Percentiles rank a stretch among this genome's conserved stretches.
These are phyloP conservation scores for Dryomyza anilis DNA, from an alignment of 2,888 invertebrate genomes.

Conservation along the genomic window DNA sequence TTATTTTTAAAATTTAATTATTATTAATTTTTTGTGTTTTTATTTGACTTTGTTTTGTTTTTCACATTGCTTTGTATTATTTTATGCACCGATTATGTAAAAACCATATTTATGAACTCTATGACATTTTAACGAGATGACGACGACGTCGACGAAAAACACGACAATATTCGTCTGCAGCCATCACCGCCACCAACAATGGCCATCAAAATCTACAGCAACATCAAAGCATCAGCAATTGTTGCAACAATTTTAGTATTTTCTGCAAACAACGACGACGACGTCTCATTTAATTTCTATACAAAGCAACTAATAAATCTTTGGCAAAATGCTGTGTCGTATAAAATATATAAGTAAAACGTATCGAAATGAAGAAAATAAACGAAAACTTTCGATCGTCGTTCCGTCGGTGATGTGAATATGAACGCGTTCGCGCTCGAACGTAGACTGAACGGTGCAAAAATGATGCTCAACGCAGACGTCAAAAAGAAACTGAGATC, in stretches of 20 bases:
- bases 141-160: too few species aligned
- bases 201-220: background rate
- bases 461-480: background rate
- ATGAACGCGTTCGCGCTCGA: constrained; percentile 43
- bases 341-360: background rate
- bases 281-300: constrained; percentile 6
- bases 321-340: constrained; percentile 14
- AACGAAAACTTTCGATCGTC: too few species aligned
- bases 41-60: too few species aligned
- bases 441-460: constrained; percentile 40
- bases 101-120: too few species aligned
- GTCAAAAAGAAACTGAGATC: background rate
- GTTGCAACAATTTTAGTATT: too few species aligned
- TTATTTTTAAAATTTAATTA: too few species aligned
- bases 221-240: background rate
- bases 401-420: background rate
- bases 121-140: too few species aligned
- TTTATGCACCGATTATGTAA: too few species aligned
- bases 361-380: background rate
- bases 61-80: too few species aligned
- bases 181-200: background rate
- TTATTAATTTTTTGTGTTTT: too few species aligned
- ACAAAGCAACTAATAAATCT: constrained; percentile 22
- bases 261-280: background rate
- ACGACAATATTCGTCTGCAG: too few species aligned